These are phyloP conservation scores for Tetragonula carbonaria DNA, from an alignment of 2,888 invertebrate genomes.

Conservation along the genomic window DNA sequence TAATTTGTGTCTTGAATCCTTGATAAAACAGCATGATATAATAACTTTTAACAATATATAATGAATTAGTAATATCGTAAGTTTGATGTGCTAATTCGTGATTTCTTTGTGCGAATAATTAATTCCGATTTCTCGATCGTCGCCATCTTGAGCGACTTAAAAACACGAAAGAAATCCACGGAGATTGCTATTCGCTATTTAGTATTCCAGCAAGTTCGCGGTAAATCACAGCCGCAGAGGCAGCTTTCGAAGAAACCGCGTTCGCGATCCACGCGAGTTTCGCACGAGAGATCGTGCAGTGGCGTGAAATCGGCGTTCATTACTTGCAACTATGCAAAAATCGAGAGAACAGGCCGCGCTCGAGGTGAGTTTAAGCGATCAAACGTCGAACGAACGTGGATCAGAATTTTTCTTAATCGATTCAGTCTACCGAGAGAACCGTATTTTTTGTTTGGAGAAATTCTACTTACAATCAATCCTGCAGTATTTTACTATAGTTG, in stretches of 20 bases:
- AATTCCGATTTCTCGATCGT: too few species aligned
- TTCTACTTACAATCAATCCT: too few species aligned
- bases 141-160: neutral
- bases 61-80: too few species aligned
- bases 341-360: conserved; percentile 14
- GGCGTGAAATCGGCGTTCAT: conserved; percentile 21
- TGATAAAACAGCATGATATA: too few species aligned
- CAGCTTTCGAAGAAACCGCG: conserved; percentile 27
- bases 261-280: conserved; percentile 21
- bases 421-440: too few species aligned
- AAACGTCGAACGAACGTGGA: neutral
- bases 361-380: conserved; percentile 33
- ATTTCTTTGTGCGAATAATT: too few species aligned
- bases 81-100: too few species aligned
- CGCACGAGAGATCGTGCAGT: conserved; percentile 1
- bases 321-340: conserved; percentile 23
- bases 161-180: conserved; percentile 12
- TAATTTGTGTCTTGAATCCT: too few species aligned
- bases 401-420: too few species aligned
- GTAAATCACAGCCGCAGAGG: conserved; percentile 24
- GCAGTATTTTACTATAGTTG: too few species aligned
- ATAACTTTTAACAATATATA: too few species aligned
- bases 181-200: conserved; percentile 11
- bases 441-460: too few species aligned
- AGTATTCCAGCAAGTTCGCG: conserved; percentile 21